phyloP scores from a whole-genome alignment of 2,888 invertebrate genomes.

The Cordylochernes scorpioides region DNA sequence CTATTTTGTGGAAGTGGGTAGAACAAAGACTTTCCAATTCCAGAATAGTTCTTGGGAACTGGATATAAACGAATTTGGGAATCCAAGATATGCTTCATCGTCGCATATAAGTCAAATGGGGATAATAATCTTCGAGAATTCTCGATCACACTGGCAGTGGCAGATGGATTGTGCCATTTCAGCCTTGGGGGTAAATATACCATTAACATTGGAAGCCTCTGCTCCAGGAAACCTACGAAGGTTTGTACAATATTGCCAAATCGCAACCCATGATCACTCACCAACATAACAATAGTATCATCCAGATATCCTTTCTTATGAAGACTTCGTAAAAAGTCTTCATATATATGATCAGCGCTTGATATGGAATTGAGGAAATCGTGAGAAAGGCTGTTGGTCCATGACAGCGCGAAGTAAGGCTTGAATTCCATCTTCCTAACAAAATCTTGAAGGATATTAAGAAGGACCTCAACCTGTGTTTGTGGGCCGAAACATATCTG shows the following conservation, averaged over 20 bases:
- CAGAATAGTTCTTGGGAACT: slow-evolving; percentile 2
- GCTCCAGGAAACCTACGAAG: slow-evolving; percentile 21
- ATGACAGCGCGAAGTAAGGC: slow-evolving; percentile 18
- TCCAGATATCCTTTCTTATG: slow-evolving; percentile 24
- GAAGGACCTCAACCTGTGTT: slow-evolving; percentile 9
- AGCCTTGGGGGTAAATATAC: slow-evolving; percentile 42
- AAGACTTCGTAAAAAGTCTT: slow-evolving; percentile 30
- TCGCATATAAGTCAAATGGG: slow-evolving; percentile 23
- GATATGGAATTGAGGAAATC: slow-evolving; percentile 19
- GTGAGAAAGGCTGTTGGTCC: slow-evolving; percentile 20
- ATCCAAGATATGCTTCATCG: slow-evolving; percentile 18
- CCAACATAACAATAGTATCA: slow-evolving; percentile 11
- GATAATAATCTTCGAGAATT: slow-evolving; percentile 28
- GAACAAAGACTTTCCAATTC: slow-evolving; percentile 17
- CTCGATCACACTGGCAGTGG: slow-evolving; percentile 33
- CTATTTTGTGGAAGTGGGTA: slow-evolving; percentile 18
- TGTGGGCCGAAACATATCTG: slow-evolving; percentile 7
- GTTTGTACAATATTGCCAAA: slow-evolving; percentile 20
- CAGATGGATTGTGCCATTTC: slow-evolving; percentile 31
- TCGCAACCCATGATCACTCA: slow-evolving; percentile 23
- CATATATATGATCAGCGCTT: slow-evolving; percentile 18
- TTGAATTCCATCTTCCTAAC: slow-evolving; percentile 4
- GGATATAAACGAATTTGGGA: slow-evolving; percentile 2
- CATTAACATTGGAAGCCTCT: slow-evolving; percentile 20
- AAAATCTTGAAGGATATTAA: slow-evolving; percentile 6